Conservation (phyloP, 1,140 invertebrate genomes). For the Physella acuta region DNA sequence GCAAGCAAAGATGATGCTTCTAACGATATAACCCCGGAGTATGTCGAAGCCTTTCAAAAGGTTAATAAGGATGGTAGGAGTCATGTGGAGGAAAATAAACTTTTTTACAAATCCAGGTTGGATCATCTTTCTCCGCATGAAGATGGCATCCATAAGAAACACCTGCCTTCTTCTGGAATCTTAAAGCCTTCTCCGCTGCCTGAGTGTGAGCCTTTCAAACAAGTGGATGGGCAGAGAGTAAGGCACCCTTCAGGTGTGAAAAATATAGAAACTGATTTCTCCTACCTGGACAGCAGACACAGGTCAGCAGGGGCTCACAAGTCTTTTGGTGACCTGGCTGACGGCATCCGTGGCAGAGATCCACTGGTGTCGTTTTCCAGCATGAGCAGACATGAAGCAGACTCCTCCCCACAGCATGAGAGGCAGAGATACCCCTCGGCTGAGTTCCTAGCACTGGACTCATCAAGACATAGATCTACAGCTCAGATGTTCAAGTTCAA, state of each 20-base stretch:
- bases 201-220: neutral
- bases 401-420: no score
- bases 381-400: constrained; percentile 13
- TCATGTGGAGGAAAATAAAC: no score
- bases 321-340: neutral
- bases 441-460: no score
- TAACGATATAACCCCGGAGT: no score
- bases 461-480: no score
- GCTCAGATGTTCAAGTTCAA: no score
- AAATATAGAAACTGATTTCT: neutral
- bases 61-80: no score
- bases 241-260: neutral
- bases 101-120: no score
- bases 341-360: neutral
- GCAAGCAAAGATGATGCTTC: no score
- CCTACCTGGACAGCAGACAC: neutral
- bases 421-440: constrained; percentile 10
- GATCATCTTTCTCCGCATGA: no score
- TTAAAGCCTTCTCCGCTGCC: neutral
- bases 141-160: neutral
- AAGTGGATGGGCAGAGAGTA: neutral
- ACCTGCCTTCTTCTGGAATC: neutral
- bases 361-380: neutral
- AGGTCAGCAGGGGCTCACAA: neutral
- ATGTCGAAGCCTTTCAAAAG: no score